Conservation (phyloP, 2,113 vertebrate species). For the Nothobranchius kuhntae region DNA sequence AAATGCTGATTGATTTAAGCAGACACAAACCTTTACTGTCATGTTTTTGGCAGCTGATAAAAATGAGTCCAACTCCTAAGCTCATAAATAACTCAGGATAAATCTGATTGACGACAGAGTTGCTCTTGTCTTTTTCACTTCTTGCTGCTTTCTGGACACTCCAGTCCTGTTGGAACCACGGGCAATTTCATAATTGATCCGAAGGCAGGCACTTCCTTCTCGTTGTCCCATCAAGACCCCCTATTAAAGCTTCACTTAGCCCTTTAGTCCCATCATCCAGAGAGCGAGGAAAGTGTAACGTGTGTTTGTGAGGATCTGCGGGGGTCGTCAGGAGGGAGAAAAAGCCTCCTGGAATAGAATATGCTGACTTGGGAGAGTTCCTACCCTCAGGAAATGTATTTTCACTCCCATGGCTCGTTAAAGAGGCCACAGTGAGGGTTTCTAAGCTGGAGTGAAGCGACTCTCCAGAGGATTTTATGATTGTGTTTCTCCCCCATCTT, state of each 20-base stretch:
- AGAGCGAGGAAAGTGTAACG: slow-evolving; percentile 52
- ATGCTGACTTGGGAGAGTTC: slow-evolving; percentile 64
- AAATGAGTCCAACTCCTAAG: neutral
- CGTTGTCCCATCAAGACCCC: slow-evolving; percentile 40
- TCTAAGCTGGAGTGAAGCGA: slow-evolving; percentile 29
- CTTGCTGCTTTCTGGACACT: slow-evolving; percentile 13
- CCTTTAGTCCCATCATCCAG: slow-evolving; percentile 39
- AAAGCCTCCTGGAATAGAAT: slow-evolving; percentile 67
- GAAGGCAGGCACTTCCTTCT: slow-evolving; percentile 48
- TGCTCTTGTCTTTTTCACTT: slow-evolving; percentile 1
- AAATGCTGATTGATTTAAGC: too few relatives aligned
- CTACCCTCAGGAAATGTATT: slow-evolving; percentile 47
- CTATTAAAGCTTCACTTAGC: slow-evolving; percentile 54
- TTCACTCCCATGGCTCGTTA: slow-evolving; percentile 53
- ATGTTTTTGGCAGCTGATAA: slow-evolving; percentile 12
- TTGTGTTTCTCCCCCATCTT: slow-evolving; percentile 33
- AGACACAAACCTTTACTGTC: neutral
- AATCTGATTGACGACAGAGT: neutral
- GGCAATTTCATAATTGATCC: slow-evolving; percentile 67
- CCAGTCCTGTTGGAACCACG: slow-evolving; percentile 21
- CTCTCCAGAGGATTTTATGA: slow-evolving; percentile 24
- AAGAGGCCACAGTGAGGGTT: slow-evolving; percentile 48
- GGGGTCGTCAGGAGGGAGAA: slow-evolving; percentile 18
- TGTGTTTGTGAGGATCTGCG: slow-evolving; percentile 39
- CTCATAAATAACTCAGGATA: neutral